Percentiles rank a stretch among this genome's conserved stretches.
phyloP scores from a whole-genome alignment of 1,140 invertebrate species.

The Zaprionus tsacasi region DNA sequence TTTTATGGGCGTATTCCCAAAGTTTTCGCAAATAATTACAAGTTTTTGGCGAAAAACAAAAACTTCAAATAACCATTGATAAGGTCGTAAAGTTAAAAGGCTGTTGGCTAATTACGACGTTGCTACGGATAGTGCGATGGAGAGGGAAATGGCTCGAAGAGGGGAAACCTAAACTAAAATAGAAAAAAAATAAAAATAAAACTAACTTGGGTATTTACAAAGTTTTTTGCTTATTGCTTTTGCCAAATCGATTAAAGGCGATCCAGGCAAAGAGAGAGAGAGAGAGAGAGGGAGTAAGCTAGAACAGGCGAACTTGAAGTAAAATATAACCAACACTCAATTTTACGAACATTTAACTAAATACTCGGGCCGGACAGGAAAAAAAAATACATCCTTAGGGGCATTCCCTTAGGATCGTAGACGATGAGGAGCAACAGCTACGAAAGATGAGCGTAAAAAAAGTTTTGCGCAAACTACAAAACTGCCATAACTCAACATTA shows the following conservation, averaged over 20 bases:
- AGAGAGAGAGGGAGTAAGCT: not conserved
- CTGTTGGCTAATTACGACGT: slow-evolving; percentile 63
- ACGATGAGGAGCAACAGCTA: slow-evolving; percentile 35
- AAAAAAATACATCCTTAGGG: not conserved
- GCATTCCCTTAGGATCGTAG: not conserved
- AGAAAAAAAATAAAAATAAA: slow-evolving; percentile 46
- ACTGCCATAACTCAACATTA: slow-evolving; percentile 83
- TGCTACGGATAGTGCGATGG: slow-evolving; percentile 17
- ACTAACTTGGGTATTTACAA: slow-evolving; percentile 73
- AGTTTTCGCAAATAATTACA: slow-evolving; percentile 56
- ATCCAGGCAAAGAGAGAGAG: slow-evolving; percentile 13
- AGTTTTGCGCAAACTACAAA: slow-evolving; percentile 76
- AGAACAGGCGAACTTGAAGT: slow-evolving; percentile 47
- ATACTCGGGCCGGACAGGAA: slow-evolving; percentile 50
- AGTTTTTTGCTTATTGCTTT: slow-evolving; percentile 76
- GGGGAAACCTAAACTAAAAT: slow-evolving; percentile 7
- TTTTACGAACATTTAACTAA: slow-evolving; percentile 82
- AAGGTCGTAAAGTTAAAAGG: slow-evolving; percentile 70
- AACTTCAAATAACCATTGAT: slow-evolving; percentile 51
- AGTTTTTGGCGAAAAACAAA: slow-evolving; percentile 29
- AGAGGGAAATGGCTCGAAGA: too few relatives aligned
- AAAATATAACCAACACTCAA: slow-evolving; percentile 76
- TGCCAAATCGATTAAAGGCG: slow-evolving; percentile 72
- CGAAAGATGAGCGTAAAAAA: slow-evolving; percentile 68
- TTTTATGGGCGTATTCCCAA: slow-evolving; percentile 7